A percentile compares a stretch with the other conserved stretches of the same genome.
Conservation (phyloP, 2,113 vertebrate genomes). For the Mus musculus region GRCm39 chr1:134712501-134713000, state of each 20-base stretch:
- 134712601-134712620: not conserved
- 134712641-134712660: not conserved
- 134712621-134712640: not conserved
- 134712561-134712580: not conserved
- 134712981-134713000: conserved; percentile 61
- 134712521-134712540: not conserved
- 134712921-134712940: conserved; percentile 18
- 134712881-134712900: conserved; percentile 39
- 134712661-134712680: not conserved
- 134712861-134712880: not conserved
- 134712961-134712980: conserved; percentile 60
- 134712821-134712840: conserved; percentile 19
- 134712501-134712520: not conserved
- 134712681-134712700: not conserved
- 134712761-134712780: not conserved
- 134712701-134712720: not conserved
- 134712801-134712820: conserved; percentile 32
- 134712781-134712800: conserved; percentile 39
- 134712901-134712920: conserved; percentile 60
- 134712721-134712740: not conserved
- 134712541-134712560: not conserved
- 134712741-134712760: not conserved
- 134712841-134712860: not conserved
- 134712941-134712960: conserved; percentile 59
- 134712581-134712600: not conserved